phyloP scores from a whole-genome alignment of 2,797 vertebrate genomes.

The Syngnathus rostellatus region DNA sequence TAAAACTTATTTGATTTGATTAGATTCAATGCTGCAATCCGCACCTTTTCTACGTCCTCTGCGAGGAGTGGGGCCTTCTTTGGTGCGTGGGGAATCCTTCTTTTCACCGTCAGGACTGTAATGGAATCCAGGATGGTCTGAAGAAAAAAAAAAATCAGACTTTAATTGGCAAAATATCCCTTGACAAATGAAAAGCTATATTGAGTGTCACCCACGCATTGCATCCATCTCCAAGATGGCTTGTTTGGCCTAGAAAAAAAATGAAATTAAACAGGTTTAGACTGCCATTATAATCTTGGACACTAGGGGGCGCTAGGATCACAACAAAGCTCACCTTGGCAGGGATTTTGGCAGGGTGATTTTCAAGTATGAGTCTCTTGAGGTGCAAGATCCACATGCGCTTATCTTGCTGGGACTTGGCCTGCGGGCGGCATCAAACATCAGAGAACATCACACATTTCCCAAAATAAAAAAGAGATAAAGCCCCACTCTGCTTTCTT shows the following conservation, averaged over 20 bases:
- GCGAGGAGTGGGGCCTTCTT: slow-evolving; percentile 75
- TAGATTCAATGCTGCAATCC: not conserved
- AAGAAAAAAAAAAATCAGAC: slow-evolving; percentile 1
- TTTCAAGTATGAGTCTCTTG: slow-evolving; percentile 96
- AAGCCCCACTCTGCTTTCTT: slow-evolving; percentile 21
- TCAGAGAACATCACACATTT: slow-evolving; percentile 27
- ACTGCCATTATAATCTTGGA: not conserved
- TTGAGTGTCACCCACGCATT: slow-evolving; percentile 76
- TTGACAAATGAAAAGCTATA: not conserved
- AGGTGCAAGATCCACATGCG: slow-evolving; percentile 95
- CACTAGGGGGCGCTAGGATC: slow-evolving; percentile 51
- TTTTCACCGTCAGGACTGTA: slow-evolving; percentile 78
- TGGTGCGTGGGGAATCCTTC: slow-evolving; percentile 67
- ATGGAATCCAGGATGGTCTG: slow-evolving; percentile 91
- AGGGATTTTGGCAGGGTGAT: slow-evolving; percentile 96
- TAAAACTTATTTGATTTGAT: not conserved
- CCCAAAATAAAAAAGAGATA: slow-evolving; percentile 3
- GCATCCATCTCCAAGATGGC: slow-evolving; percentile 98
- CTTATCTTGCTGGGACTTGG: slow-evolving; percentile 94
- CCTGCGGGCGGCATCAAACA: slow-evolving; percentile 64
- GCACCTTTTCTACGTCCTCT: slow-evolving; percentile 89
- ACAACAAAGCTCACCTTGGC: slow-evolving; percentile 78
- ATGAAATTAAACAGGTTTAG: not conserved
- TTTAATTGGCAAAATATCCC: not conserved
- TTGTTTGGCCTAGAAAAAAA: slow-evolving; percentile 85